These are phyloP conservation scores for Prenolepis imparis DNA, from an alignment of 2,888 invertebrate species.

Conservation along the genomic window DNA sequence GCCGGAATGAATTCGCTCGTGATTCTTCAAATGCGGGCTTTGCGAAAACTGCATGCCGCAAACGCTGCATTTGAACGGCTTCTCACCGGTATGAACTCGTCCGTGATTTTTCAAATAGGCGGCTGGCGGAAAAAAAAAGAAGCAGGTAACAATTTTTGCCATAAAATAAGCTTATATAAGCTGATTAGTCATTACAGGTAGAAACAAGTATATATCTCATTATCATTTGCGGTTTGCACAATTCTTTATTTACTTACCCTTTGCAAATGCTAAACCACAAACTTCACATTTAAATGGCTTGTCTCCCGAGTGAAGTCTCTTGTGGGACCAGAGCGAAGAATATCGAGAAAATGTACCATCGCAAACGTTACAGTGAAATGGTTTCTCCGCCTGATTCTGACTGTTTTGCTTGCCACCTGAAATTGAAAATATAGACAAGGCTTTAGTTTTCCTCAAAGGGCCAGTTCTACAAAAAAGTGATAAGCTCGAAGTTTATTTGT, in stretches of 20 bases:
- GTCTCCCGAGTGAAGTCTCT: constrained; percentile 93
- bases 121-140: constrained; percentile 82
- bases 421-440: constrained; percentile 81
- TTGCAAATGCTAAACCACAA: constrained; percentile 95
- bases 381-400: constrained; percentile 90
- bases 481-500: constrained; percentile 58
- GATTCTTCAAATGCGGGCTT: constrained; percentile 95
- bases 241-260: constrained; percentile 86
- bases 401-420: constrained; percentile 85
- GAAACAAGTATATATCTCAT: not conserved
- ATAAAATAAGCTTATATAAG: not conserved
- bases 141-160: constrained; percentile 13
- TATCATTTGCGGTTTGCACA: not conserved
- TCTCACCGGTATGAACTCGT: constrained; percentile 93
- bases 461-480: constrained; percentile 84
- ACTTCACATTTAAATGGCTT: constrained; percentile 96
- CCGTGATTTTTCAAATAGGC: constrained; percentile 96
- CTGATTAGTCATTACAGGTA: not conserved
- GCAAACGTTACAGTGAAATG: constrained; percentile 95
- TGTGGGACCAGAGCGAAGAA: constrained; percentile 96
- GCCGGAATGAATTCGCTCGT: constrained; percentile 95
- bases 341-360: constrained; percentile 94
- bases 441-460: constrained; percentile 85
- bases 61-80: constrained; percentile 91
- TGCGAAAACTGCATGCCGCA: constrained; percentile 97